Evolutionary conservation across 2,797 vertebrate species (phyloP).

Genomic region (Megalops cyprinoides): DNA sequence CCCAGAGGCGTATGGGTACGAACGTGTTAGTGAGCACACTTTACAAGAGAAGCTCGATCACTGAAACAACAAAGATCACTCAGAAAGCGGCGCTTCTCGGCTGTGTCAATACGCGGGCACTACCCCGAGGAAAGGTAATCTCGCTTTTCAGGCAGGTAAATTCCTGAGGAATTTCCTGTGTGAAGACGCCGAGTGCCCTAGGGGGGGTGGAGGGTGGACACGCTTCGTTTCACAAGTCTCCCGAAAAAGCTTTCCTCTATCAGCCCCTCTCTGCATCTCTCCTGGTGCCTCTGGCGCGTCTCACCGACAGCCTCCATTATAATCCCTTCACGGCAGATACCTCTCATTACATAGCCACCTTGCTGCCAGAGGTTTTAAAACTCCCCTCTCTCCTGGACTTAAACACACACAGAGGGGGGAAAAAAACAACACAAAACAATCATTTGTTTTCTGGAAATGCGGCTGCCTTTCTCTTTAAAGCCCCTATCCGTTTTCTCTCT

Average conservation of each 20-base stretch:
- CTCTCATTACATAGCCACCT: slow-evolving; percentile 41
- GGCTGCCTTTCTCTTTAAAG: not conserved
- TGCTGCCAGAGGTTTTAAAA: not conserved
- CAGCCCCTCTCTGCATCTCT: slow-evolving; percentile 18
- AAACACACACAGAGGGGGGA: not conserved
- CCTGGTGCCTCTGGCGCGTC: slow-evolving; percentile 31
- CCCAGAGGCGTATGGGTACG: not conserved
- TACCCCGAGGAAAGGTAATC: not conserved
- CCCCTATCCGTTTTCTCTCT: not conserved
- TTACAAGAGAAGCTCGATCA: too few relatives aligned
- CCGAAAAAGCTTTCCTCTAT: not conserved
- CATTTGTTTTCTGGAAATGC: not conserved
- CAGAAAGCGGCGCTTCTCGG: not conserved
- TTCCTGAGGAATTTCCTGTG: slow-evolving; percentile 3
- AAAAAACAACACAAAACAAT: not conserved
- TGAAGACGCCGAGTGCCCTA: not conserved
- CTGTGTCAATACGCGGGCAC: not conserved
- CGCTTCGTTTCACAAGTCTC: not conserved
- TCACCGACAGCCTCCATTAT: slow-evolving; percentile 38
- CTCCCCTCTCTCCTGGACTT: not conserved
- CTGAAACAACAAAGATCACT: too few relatives aligned
- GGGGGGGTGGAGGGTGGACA: not conserved
- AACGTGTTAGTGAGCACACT: not conserved
- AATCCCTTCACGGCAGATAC: slow-evolving; percentile 44
- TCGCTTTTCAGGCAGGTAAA: not conserved